Evolutionary conservation across 2,797 vertebrate species (phyloP).

Genomic region (Coregonus sp.): DNA sequence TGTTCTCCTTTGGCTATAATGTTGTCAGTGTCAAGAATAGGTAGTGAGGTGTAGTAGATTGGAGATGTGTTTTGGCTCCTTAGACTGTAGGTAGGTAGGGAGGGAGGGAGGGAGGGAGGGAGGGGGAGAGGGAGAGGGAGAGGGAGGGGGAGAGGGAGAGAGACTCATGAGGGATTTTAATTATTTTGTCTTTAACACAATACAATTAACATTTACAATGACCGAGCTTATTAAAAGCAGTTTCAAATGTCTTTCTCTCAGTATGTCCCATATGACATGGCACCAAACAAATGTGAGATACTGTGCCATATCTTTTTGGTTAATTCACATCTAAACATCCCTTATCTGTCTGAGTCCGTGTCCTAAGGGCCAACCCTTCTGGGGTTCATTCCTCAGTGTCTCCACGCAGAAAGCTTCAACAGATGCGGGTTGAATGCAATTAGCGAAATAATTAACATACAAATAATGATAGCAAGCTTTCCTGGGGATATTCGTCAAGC

Average conservation of each 20-base stretch:
- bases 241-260: not conserved
- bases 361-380: not conserved
- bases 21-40: not conserved
- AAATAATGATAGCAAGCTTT: not conserved
- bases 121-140: not conserved
- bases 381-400: not conserved
- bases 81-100: not conserved
- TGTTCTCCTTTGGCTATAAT: not conserved
- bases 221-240: too few species aligned
- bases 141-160: not conserved
- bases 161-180: not conserved
- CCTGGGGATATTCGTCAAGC: constrained; percentile 14
- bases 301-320: not conserved
- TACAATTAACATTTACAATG: too few species aligned
- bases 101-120: not conserved
- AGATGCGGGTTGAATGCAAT: not conserved
- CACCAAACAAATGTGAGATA: not conserved
- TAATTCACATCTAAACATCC: not conserved
- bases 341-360: not conserved
- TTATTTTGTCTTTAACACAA: not conserved
- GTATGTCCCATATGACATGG: not conserved
- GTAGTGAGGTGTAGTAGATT: not conserved
- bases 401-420: not conserved
- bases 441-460: constrained; percentile 1
- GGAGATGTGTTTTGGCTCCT: not conserved